A percentile compares a stretch with the other conserved stretches of the same genome.
phyloP scores from a whole-genome alignment of 2,888 invertebrate genomes.

The Luffia ferchaultella region DNA sequence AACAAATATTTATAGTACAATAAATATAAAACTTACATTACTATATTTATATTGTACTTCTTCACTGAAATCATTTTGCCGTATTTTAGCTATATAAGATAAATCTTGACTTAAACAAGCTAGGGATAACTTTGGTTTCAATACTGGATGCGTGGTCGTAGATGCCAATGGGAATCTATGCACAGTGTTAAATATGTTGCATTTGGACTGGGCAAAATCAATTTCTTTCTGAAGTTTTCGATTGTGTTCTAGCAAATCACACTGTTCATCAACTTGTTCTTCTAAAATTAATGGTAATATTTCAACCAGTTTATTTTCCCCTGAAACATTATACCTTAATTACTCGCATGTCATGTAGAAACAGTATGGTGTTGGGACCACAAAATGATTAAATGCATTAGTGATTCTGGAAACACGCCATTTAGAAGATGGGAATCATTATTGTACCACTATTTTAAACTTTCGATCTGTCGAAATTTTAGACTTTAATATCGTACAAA shows the following conservation, averaged over 20 bases:
- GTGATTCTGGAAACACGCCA: no score
- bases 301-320: conserved; percentile 19
- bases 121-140: conserved; percentile 13
- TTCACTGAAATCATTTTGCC: neutral
- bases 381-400: no score
- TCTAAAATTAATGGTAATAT: conserved; percentile 34
- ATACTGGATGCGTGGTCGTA: neutral
- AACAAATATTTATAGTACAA: no score
- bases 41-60: neutral
- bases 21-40: conserved; percentile 11
- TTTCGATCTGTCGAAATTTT: no score
- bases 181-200: conserved; percentile 37
- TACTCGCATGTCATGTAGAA: no score
- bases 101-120: conserved; percentile 31
- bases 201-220: conserved; percentile 29
- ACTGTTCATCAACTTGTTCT: conserved; percentile 22
- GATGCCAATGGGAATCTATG: conserved; percentile 30
- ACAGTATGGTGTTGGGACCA: no score
- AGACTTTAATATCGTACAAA: no score
- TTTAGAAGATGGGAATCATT: no score
- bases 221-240: conserved; percentile 36
- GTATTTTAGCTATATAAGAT: conserved; percentile 11
- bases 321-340: conserved; percentile 26
- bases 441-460: no score
- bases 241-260: conserved; percentile 35